phyloP scores from a whole-genome alignment of 1,140 invertebrate species.

The Holcopasites calliopsidis region DNA sequence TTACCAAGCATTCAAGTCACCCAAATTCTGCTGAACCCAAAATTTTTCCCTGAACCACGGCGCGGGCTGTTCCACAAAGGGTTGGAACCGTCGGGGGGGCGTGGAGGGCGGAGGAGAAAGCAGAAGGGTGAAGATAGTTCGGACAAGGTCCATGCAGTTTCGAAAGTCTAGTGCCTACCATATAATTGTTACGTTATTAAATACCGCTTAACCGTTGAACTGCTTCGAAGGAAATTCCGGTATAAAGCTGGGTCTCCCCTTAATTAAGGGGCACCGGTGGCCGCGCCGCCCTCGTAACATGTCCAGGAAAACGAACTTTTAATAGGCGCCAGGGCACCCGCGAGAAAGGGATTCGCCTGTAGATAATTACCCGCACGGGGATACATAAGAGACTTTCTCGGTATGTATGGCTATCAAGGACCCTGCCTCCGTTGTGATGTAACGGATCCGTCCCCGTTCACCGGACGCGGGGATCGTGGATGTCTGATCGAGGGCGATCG shows the following conservation, averaged over 20 bases:
- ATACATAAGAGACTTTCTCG: conserved; percentile 46
- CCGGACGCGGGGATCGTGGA: neutral
- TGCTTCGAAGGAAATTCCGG: conserved; percentile 62
- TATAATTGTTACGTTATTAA: conserved; percentile 80
- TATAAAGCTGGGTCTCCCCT: conserved; percentile 60
- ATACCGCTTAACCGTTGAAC: conserved; percentile 72
- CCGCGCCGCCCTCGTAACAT: conserved; percentile 49
- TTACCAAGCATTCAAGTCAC: no score
- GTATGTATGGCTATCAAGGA: conserved; percentile 54
- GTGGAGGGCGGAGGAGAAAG: conserved; percentile 6
- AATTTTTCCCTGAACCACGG: neutral
- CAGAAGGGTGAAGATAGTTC: conserved; percentile 35
- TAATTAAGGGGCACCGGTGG: conserved; percentile 67
- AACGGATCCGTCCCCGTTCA: conserved; percentile 23
- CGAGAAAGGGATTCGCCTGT: conserved; percentile 47
- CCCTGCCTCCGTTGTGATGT: conserved; percentile 34
- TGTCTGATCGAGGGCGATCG: neutral
- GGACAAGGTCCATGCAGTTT: conserved; percentile 57
- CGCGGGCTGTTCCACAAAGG: neutral
- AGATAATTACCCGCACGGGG: conserved; percentile 54
- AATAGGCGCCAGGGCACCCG: conserved; percentile 53
- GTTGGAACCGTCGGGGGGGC: neutral
- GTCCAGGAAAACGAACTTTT: conserved; percentile 67
- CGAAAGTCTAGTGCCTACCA: conserved; percentile 72
- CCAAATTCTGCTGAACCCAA: no score